Evolutionary conservation across 2,797 vertebrate species (phyloP), one percentile per base, ranked within the genome.

Genomic region (Falco concolor): DNA sequence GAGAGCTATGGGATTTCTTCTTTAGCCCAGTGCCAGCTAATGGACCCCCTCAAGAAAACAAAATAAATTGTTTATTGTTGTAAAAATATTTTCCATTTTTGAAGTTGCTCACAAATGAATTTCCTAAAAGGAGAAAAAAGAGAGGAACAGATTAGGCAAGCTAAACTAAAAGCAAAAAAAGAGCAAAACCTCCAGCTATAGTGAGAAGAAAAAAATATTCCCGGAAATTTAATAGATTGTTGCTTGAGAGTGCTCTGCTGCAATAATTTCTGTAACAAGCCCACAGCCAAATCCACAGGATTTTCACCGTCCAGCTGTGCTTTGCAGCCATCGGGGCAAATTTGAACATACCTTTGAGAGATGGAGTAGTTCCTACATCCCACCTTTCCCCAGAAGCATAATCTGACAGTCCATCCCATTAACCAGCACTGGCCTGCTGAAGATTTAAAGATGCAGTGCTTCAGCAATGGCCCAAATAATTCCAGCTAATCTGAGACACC

Each of bases 51-150:
- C 84, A 95, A 96, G 76, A 95, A 95, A 89, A 88, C 65, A 92
- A 81, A 90, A 77, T 25, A 74, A 85, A 61, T 73, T 79, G 52
- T 93, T 95, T 93, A 87, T 50, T 87, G 69, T 70, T 95, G 91
- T 12, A 13, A 76, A 92, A 96, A 90, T 78, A 87, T 91, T 97
- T 96, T 93, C 87, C 85, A 40, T 73, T 94, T 95, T 87, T 89
- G 27, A 94, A 93, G 75, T 86, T 57, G 14, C 32, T 94, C 49
- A 68, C n/a, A 90, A 94, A 84, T 79, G 0, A 59, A 73, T 89
- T 91, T 95, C 59, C 70, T 95, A 74, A 89, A 93, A 87, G 44
- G 44, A 78, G 17, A 42, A 69, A 78, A 69, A 53, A 82, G 11
- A 85, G 10, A 36, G 15, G n/a, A 73, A 82, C 50, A 86, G 42